Evolutionary conservation across 2,797 vertebrate species (phyloP).

Genomic region (Ptychadena robeensis): DNA sequence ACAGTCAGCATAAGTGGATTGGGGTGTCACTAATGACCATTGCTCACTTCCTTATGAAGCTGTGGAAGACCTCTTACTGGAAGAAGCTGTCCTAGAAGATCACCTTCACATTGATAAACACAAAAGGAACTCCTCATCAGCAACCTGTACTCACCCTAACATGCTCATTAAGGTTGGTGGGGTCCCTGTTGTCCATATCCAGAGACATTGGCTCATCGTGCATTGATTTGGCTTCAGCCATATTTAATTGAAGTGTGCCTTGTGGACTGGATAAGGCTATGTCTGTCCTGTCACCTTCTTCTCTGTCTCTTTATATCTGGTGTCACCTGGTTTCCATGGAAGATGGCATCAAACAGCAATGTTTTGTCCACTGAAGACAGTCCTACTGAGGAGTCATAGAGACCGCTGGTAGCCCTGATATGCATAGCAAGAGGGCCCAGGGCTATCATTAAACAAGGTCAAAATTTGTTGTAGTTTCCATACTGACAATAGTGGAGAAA

Average conservation of each 20-base stretch:
- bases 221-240: background rate
- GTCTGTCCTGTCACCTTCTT: background rate
- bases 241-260: background rate
- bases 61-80: too few relatives aligned
- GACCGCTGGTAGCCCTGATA: background rate
- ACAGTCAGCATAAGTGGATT: too few relatives aligned
- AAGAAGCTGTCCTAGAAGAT: background rate
- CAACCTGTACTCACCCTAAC: background rate
- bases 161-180: background rate
- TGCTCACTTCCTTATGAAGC: too few relatives aligned
- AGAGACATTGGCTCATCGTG: background rate
- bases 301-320: background rate
- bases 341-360: background rate
- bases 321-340: constrained; percentile 7
- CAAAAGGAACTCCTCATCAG: background rate
- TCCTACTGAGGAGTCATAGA: background rate
- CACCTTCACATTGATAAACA: background rate
- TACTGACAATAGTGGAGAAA: too few relatives aligned
- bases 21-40: too few relatives aligned
- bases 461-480: too few relatives aligned
- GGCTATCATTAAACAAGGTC: background rate
- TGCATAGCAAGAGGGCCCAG: background rate
- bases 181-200: background rate
- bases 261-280: background rate
- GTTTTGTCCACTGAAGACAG: background rate